phyloP scores from a whole-genome alignment of 2,113 vertebrate species.

The Carollia perspicillata region DNA sequence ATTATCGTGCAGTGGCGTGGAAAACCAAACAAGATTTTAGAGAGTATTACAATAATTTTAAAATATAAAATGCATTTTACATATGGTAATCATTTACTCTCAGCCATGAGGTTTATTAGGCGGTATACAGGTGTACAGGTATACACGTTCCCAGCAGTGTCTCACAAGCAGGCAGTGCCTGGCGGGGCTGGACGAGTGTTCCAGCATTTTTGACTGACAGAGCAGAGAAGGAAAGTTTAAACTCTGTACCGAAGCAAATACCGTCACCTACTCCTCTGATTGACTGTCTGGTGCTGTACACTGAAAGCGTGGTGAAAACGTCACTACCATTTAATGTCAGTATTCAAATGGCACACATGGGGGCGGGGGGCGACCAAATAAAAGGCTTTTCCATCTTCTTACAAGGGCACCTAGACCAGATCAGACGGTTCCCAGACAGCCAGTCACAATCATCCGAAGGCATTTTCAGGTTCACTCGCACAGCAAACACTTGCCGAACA shows the following conservation, averaged over 20 bases:
- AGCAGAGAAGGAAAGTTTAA: conserved; percentile 12
- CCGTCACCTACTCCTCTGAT: background rate
- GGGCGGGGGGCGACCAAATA: background rate
- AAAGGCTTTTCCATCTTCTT: background rate
- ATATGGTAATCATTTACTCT: background rate
- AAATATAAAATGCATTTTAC: background rate
- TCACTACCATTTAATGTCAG: conserved; percentile 13
- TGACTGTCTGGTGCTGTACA: background rate
- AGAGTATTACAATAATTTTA: background rate
- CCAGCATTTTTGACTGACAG: background rate
- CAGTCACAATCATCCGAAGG: background rate
- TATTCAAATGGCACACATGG: background rate
- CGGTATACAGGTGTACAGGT: too few species aligned
- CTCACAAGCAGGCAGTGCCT: background rate
- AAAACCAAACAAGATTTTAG: background rate
- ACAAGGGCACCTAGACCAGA: background rate
- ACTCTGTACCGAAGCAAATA: conserved; percentile 38
- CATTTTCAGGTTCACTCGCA: conserved; percentile 12
- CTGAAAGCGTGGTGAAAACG: conserved; percentile 5
- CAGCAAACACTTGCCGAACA: background rate
- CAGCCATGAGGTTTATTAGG: background rate
- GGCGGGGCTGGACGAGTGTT: background rate
- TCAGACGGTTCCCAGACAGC: background rate
- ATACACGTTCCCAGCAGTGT: background rate
- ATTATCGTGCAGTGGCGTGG: too few species aligned